phyloP scores from a whole-genome alignment of 1,140 invertebrate genomes.

The Listronotus oregonensis region DNA sequence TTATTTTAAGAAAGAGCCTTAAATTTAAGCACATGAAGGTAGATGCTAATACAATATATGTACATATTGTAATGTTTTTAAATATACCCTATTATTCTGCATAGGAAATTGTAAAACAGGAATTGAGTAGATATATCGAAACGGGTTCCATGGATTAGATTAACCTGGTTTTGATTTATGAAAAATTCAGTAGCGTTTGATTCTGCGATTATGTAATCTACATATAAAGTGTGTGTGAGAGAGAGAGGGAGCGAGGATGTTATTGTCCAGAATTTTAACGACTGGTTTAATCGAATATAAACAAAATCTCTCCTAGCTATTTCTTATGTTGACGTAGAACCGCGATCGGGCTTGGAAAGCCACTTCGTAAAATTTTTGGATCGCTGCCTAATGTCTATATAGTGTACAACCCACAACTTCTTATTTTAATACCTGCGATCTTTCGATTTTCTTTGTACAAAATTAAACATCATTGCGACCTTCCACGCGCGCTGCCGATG shows the following conservation, averaged over 20 bases:
- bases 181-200: slow-evolving; percentile 16
- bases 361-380: slow-evolving; percentile 37
- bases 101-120: slow-evolving; percentile 18
- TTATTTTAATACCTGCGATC: slow-evolving; percentile 34
- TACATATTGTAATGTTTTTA: slow-evolving; percentile 12
- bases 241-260: not conserved
- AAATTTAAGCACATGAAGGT: slow-evolving; percentile 21
- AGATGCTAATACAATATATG: slow-evolving; percentile 11
- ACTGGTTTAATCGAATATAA: not conserved
- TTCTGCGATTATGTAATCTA: slow-evolving; percentile 3
- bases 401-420: slow-evolving; percentile 36
- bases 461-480: slow-evolving; percentile 20
- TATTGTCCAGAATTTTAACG: not conserved
- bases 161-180: slow-evolving; percentile 24
- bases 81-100: slow-evolving; percentile 16
- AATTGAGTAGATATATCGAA: slow-evolving; percentile 12
- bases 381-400: slow-evolving; percentile 33
- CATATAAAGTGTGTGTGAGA: not conserved
- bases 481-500: slow-evolving; percentile 22
- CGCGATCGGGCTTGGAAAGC: slow-evolving; percentile 2
- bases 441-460: slow-evolving; percentile 26
- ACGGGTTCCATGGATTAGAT: slow-evolving; percentile 21
- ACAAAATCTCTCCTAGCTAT: slow-evolving; percentile 2
- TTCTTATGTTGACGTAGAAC: slow-evolving; percentile 28
- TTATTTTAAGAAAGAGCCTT: slow-evolving; percentile 9